Evolutionary conservation across 2,888 invertebrate genomes (phyloP).

Genomic region (Calameuta idolon): DNA sequence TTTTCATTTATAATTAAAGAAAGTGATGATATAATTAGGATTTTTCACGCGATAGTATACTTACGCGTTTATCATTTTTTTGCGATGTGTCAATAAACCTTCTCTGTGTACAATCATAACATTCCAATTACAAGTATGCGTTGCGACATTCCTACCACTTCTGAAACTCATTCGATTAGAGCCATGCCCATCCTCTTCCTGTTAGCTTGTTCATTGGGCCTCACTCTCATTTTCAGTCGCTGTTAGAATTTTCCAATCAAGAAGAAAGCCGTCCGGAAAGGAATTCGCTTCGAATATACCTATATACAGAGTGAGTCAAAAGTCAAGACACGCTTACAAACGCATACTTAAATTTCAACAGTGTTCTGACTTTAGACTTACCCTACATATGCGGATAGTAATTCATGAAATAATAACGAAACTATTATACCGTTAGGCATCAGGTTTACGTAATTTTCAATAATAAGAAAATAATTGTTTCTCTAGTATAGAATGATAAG

Average conservation of each 20-base stretch:
- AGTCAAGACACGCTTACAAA: neutral
- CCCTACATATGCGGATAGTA: neutral
- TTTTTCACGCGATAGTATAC: neutral
- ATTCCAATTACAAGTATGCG: neutral
- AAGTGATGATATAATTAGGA: neutral
- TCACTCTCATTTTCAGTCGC: conserved; percentile 16
- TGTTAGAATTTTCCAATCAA: conserved; percentile 4
- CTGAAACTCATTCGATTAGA: conserved; percentile 33
- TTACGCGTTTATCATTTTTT: neutral
- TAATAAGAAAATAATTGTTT: neutral
- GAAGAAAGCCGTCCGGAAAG: neutral
- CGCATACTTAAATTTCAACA: too few species aligned
- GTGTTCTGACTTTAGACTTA: neutral
- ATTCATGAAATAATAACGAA: too few species aligned
- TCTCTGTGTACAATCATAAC: neutral
- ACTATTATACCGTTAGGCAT: neutral
- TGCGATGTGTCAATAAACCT: conserved; percentile 29
- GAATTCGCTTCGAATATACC: neutral
- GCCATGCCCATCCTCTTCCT: conserved; percentile 56
- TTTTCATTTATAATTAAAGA: neutral
- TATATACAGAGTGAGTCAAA: neutral
- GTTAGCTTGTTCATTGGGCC: conserved; percentile 24
- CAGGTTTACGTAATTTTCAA: neutral
- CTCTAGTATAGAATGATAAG: neutral
- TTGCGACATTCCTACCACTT: neutral